phyloP scores from a whole-genome alignment of 1,140 invertebrate species.

The Ceratosolen fusciceps region DNA sequence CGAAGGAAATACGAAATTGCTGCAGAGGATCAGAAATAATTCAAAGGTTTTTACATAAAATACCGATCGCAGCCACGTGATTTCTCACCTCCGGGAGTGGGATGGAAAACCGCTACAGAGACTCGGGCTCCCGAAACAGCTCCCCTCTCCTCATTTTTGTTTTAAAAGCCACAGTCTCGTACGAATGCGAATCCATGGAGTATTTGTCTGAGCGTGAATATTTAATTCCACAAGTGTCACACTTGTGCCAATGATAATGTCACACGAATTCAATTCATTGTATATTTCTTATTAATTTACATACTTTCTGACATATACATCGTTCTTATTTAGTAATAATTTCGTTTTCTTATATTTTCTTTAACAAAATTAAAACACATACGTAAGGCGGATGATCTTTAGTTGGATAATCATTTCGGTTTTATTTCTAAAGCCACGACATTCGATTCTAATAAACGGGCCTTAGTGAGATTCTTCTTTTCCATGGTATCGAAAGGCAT shows the following conservation, averaged over 20 bases:
- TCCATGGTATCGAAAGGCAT: not conserved
- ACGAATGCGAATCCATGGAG: not conserved
- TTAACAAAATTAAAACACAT: slow-evolving; percentile 14
- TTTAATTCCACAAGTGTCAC: slow-evolving; percentile 40
- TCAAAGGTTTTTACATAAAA: slow-evolving; percentile 20
- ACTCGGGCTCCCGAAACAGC: slow-evolving; percentile 17
- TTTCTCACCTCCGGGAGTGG: not conserved
- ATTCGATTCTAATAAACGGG: slow-evolving; percentile 18
- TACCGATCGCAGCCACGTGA: not conserved
- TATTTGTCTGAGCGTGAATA: slow-evolving; percentile 15
- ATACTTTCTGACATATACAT: slow-evolving; percentile 33
- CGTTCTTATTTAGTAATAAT: slow-evolving; percentile 10
- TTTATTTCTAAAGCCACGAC: slow-evolving; percentile 8
- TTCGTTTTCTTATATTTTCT: slow-evolving; percentile 14
- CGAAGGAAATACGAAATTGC: no score
- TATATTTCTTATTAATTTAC: slow-evolving; percentile 26
- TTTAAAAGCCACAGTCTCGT: no score
- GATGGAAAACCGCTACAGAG: not conserved
- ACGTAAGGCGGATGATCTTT: not conserved
- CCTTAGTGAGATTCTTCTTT: slow-evolving; percentile 5
- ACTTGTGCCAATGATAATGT: slow-evolving; percentile 9
- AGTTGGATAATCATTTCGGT: slow-evolving; percentile 4
- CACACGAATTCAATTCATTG: slow-evolving; percentile 7
- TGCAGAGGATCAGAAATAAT: no score
- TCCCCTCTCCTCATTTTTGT: not conserved